Evolutionary conservation across 2,888 invertebrate genomes (phyloP), one percentile per base, ranked within the genome.

Genomic region (Dicyrtoma fusca): DNA sequence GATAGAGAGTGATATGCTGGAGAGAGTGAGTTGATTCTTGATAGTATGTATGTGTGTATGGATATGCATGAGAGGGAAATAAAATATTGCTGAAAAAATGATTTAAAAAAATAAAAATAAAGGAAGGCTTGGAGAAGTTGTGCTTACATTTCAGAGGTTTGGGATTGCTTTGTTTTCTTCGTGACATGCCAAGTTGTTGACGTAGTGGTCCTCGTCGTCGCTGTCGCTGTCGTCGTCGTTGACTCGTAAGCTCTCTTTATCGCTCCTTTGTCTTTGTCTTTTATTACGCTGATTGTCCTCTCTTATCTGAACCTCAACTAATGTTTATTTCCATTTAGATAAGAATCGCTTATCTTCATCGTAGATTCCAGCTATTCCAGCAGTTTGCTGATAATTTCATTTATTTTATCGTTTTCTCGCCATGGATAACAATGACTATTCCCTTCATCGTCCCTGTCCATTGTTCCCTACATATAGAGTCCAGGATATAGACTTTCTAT

Each of bases 91-190:
- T 61, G 53, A 53, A 53, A 47, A 49, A 26, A 45, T 49, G 68
- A 66, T 69, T 47, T 25, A 65, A 55, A 68, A 69, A 66, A n/a
- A n/a, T n/a, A n/a, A 57, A 44, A 47, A 53, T 44, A 34, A 8
- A 34, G 23, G 45, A 14, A 25, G 59, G 17, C 8, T 34, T 34
- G 3, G 34, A 34, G 3, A 8, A 34, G 34, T 13, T 4, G 14
- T 81, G 90, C 92, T 89, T 87, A 95, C 95, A 91, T 94, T 95
- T 95, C 83, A 94, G 88, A 84, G 95, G 94, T 87, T 95, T 95
- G 82, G 95, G 95, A 87, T 95, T 94, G 87, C 93, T 92, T 88
- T 95, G 95, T 88, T 95, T 95, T 87, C 95, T 89, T 85, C 95
- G 91, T 85, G 95, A 95, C 94, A 95, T 95, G 69, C 69, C 69